phyloP scores from a whole-genome alignment of 1,140 invertebrate genomes.

The Eurytemora carolleeae region DNA sequence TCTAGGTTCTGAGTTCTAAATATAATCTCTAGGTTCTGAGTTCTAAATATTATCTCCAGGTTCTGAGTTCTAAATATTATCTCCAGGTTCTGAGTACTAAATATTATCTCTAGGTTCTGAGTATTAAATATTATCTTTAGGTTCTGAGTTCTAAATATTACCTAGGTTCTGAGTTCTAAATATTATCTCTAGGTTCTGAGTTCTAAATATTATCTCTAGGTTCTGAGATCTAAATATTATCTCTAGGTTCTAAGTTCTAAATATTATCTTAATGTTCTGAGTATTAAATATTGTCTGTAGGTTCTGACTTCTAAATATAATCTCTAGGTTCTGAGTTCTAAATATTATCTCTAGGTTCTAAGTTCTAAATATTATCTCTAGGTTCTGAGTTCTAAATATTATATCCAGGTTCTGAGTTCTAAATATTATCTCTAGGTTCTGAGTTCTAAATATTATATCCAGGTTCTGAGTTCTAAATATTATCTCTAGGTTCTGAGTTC shows the following conservation, averaged over 20 bases:
- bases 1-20: conserved; percentile 49
- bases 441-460: conserved; percentile 48
- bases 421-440: conserved; percentile 21
- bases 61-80: conserved; percentile 2
- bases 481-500: conserved; percentile 55
- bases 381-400: neutral
- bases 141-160: neutral
- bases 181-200: neutral
- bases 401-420: neutral
- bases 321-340: neutral
- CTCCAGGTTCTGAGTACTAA: conserved; percentile 58
- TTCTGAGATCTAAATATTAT: neutral
- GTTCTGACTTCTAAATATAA: neutral
- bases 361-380: neutral
- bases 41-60: neutral
- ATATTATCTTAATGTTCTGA: neutral
- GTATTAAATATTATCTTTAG: neutral
- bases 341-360: neutral
- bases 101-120: conserved; percentile 71
- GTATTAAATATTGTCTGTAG: neutral
- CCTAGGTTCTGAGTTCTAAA: neutral
- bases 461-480: conserved; percentile 41
- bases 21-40: neutral
- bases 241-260: neutral
- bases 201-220: neutral